Evolutionary conservation across 2,797 vertebrate species (phyloP).

Genomic region (Cyprinella venusta): DNA sequence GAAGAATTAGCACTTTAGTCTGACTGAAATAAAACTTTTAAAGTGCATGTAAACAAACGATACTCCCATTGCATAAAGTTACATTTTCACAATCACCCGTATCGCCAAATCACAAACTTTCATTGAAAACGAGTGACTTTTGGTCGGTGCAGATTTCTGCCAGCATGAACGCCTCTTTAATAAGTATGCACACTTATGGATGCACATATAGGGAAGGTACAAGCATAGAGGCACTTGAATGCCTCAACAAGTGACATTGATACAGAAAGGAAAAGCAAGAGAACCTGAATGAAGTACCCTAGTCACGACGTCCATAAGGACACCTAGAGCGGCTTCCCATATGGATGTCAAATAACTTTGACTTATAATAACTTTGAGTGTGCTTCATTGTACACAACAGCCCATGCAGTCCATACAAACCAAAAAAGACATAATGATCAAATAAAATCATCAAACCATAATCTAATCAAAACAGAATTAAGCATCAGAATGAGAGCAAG

Average conservation of each 20-base stretch:
- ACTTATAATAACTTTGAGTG: not conserved
- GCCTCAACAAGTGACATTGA: not conserved
- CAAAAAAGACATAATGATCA: slow-evolving; percentile 7
- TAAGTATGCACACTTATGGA: not conserved
- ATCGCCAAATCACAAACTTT: not conserved
- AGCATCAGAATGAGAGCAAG: slow-evolving; percentile 22
- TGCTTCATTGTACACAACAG: slow-evolving; percentile 12
- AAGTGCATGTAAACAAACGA: not conserved
- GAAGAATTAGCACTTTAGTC: not conserved
- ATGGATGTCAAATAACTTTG: slow-evolving; percentile 19
- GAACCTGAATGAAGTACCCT: slow-evolving; percentile 2
- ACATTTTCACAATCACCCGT: not conserved
- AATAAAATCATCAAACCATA: slow-evolving; percentile 2
- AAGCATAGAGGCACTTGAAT: not conserved
- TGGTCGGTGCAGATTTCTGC: not conserved
- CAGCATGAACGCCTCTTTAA: not conserved
- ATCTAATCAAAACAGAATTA: slow-evolving; percentile 25
- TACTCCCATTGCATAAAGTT: not conserved
- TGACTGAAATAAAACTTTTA: not conserved
- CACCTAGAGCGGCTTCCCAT: slow-evolving; percentile 12
- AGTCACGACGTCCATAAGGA: not conserved
- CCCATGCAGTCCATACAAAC: not conserved
- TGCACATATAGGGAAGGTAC: not conserved
- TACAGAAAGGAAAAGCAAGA: slow-evolving; percentile 27
- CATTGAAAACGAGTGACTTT: not conserved